phyloP scores from a whole-genome alignment of 1,140 invertebrate genomes.

The Caenorhabditis briggsae region DNA sequence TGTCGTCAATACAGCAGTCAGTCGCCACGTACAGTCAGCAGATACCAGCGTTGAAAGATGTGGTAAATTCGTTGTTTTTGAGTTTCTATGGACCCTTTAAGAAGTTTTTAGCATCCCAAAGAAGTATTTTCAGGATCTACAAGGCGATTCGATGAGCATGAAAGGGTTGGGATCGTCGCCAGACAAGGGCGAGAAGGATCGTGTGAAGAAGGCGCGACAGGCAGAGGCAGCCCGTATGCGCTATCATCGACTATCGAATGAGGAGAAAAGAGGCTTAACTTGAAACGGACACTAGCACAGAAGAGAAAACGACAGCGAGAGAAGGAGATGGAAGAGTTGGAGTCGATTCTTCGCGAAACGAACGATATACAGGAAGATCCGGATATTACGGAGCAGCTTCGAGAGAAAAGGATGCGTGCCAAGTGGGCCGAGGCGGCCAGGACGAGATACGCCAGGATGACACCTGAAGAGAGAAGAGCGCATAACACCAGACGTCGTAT shows the following conservation, averaged over 20 bases:
- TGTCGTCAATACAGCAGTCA: constrained; percentile 44
- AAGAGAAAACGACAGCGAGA: constrained; percentile 66
- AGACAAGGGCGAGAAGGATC: constrained; percentile 66
- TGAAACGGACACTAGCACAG: constrained; percentile 67
- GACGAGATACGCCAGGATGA: constrained; percentile 63
- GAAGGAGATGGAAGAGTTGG: constrained; percentile 67
- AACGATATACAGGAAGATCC: constrained; percentile 68
- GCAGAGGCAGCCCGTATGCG: constrained; percentile 66
- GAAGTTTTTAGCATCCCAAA: background rate
- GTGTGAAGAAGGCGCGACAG: constrained; percentile 64
- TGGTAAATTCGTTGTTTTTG: constrained; percentile 47
- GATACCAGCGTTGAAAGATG: background rate
- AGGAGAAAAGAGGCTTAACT: constrained; percentile 65
- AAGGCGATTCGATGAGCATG: background rate
- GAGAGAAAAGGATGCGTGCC: constrained; percentile 67
- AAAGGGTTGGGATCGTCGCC: constrained; percentile 23
- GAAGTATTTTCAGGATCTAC: background rate
- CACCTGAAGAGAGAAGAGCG: constrained; percentile 61
- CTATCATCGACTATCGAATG: constrained; percentile 64
- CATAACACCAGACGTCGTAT: constrained; percentile 65
- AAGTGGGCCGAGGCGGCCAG: constrained; percentile 68
- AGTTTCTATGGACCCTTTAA: no score
- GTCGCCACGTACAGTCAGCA: constrained; percentile 25
- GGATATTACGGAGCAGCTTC: constrained; percentile 67
- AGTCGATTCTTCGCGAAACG: constrained; percentile 63